These are phyloP conservation scores for Nothocercus julius DNA, from an alignment of 2,113 vertebrate genomes.

Conservation along the genomic window DNA sequence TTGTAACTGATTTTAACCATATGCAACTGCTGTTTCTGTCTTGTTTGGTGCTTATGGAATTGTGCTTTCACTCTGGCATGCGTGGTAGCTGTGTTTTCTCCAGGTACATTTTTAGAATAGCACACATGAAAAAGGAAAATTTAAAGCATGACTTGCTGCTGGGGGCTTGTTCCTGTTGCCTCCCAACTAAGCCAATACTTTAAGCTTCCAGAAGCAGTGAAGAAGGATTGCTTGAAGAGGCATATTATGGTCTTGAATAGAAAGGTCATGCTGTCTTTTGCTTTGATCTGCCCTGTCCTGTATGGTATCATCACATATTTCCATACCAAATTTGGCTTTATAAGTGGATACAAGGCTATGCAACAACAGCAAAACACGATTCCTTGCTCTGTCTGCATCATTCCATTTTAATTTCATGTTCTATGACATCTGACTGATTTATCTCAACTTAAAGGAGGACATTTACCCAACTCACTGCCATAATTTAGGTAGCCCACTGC, in stretches of 20 bases:
- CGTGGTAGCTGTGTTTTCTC: neutral
- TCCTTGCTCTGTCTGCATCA: neutral
- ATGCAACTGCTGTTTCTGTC: neutral
- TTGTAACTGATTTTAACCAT: neutral
- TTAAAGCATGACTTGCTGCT: neutral
- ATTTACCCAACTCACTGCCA: neutral
- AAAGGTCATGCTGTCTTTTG: neutral
- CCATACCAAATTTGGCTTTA: neutral
- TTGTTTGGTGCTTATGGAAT: neutral
- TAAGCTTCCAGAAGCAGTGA: neutral
- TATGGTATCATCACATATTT: neutral
- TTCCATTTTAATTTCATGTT: neutral
- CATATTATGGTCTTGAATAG: neutral
- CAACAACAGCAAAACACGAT: neutral
- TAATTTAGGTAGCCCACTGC: neutral
- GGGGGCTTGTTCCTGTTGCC: neutral
- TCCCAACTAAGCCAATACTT: neutral
- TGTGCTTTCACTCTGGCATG: neutral
- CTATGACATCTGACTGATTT: neutral
- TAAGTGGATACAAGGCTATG: neutral
- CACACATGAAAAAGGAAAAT: neutral
- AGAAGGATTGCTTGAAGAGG: neutral
- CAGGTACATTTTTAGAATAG: neutral
- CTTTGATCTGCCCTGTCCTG: neutral
- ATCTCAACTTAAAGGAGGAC: neutral